phyloP scores from a whole-genome alignment of 1,140 invertebrate genomes.

The Zaprionus davidi region DNA sequence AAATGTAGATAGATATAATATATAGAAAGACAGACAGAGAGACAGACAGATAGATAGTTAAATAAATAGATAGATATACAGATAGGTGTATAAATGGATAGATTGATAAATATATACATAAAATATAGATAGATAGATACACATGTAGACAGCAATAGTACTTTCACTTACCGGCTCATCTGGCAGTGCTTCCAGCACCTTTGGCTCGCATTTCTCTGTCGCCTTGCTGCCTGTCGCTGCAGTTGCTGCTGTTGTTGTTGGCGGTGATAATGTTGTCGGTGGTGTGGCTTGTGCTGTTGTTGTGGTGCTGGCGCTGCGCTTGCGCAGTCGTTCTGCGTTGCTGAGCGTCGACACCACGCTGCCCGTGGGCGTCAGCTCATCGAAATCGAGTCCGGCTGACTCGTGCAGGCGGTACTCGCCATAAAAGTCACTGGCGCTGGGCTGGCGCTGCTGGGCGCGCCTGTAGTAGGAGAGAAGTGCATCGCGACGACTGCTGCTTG shows the following conservation, averaged over 20 bases:
- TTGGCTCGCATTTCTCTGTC: constrained; percentile 74
- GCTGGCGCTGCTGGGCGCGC: constrained; percentile 61
- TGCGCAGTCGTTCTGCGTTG: constrained; percentile 60
- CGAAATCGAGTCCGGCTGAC: constrained; percentile 51
- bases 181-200: constrained; percentile 73
- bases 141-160: background rate
- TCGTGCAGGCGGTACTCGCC: constrained; percentile 62
- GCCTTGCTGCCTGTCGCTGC: constrained; percentile 26
- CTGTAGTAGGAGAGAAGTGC: constrained; percentile 75
- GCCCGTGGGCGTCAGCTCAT: constrained; percentile 61
- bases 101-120: background rate
- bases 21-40: too few relatives aligned
- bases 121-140: background rate
- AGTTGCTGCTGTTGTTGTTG: constrained; percentile 16
- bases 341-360: constrained; percentile 64
- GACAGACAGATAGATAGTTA: too few relatives aligned
- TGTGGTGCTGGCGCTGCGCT: constrained; percentile 57
- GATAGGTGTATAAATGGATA: background rate
- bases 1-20: too few relatives aligned
- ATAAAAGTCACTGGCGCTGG: constrained; percentile 27
- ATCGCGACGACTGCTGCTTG: constrained; percentile 57
- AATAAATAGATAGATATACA: too few relatives aligned
- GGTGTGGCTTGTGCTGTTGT: constrained; percentile 46
- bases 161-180: constrained; percentile 77
- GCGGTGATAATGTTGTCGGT: constrained; percentile 21